Evolutionary conservation across 2,888 invertebrate species (phyloP).

Genomic region (Ochlodes sylvanus): DNA sequence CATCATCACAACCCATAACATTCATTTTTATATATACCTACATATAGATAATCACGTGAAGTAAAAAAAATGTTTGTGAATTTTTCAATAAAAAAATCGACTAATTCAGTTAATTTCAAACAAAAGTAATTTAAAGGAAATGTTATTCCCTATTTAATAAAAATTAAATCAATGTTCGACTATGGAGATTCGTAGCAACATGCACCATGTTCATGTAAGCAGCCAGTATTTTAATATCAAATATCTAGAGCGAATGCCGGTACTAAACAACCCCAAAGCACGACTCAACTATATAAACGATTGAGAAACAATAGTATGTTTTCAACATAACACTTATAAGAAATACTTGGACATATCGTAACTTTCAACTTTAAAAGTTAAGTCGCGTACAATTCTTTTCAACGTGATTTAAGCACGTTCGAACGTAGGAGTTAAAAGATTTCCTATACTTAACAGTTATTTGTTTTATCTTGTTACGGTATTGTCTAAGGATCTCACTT

Average conservation of each 20-base stretch:
- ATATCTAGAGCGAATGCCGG: not conserved
- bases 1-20: too few relatives aligned
- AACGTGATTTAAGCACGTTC: not conserved
- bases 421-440: not conserved
- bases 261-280: not conserved
- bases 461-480: not conserved
- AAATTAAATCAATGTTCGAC: too few relatives aligned
- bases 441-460: not conserved
- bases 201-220: not conserved
- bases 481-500: not conserved
- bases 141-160: too few relatives aligned
- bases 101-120: too few relatives aligned
- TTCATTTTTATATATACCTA: too few relatives aligned
- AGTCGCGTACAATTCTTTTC: constrained; percentile 8
- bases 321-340: too few relatives aligned
- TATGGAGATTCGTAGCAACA: not conserved
- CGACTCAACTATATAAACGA: too few relatives aligned
- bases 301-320: too few relatives aligned
- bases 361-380: not conserved
- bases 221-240: not conserved
- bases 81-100: too few relatives aligned
- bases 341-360: not conserved
- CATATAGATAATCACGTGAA: too few relatives aligned
- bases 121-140: too few relatives aligned
- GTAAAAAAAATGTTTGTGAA: too few relatives aligned